These are phyloP conservation scores for Embidobia sp. DNA, from an alignment of 2,888 invertebrate species.

Conservation along the genomic window DNA sequence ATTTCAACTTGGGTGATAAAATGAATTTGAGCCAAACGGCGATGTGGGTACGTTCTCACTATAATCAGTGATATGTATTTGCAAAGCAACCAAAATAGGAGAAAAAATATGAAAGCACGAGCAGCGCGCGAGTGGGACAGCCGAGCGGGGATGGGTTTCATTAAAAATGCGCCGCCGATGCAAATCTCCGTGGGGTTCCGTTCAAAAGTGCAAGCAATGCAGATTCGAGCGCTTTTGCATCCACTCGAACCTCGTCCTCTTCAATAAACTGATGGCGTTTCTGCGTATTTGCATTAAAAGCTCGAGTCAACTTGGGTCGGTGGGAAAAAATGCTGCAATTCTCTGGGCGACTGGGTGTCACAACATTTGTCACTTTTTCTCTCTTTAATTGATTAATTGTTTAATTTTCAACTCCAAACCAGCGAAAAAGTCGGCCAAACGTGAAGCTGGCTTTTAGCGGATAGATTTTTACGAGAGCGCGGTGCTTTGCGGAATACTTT, in stretches of 20 bases:
- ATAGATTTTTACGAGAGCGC: too few species aligned
- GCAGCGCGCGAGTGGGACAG: neutral
- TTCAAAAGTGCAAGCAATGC: constrained; percentile 61
- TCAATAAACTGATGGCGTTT: constrained; percentile 62
- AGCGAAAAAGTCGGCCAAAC: neutral
- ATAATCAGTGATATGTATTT: constrained; percentile 50
- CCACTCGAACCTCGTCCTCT: constrained; percentile 49
- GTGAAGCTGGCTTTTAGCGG: constrained; percentile 7
- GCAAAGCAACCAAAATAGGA: constrained; percentile 26
- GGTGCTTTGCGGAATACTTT: too few species aligned
- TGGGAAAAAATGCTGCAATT: constrained; percentile 28
- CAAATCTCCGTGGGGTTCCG: constrained; percentile 57
- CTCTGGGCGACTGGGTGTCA: constrained; percentile 22
- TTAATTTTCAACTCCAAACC: neutral
- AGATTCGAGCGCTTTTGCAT: constrained; percentile 58
- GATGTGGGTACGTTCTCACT: neutral
- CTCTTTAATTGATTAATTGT: constrained; percentile 12
- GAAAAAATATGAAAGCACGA: neutral
- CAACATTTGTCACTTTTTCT: constrained; percentile 18
- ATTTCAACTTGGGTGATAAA: constrained; percentile 24
- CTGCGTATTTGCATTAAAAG: constrained; percentile 61
- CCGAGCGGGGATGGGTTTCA: constrained; percentile 31
- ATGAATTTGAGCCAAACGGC: constrained; percentile 9
- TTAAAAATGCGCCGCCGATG: constrained; percentile 61
- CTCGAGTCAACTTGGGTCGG: constrained; percentile 4